Percentiles rank a stretch among this genome's conserved stretches.
These are phyloP conservation scores for Acheta domesticus DNA, from an alignment of 2,888 invertebrate species.

Conservation along the genomic window DNA sequence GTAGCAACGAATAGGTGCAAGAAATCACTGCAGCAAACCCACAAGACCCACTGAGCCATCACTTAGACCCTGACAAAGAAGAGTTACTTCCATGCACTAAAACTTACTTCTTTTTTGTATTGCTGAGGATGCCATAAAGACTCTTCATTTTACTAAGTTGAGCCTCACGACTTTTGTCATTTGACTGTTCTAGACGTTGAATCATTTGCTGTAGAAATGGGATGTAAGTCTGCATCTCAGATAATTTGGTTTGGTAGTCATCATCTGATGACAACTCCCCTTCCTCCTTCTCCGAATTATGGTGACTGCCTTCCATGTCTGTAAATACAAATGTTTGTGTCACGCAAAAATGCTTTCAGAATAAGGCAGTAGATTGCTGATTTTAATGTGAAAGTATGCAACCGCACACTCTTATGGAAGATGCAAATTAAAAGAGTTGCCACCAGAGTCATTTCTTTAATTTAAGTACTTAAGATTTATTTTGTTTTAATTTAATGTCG, in stretches of 20 bases:
- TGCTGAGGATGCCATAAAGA: conserved; percentile 58
- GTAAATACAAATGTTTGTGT: background rate
- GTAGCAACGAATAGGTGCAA: no score
- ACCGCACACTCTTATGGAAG: no score
- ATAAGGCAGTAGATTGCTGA: no score
- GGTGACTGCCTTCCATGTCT: background rate
- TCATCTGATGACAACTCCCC: conserved; percentile 18
- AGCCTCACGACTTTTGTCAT: conserved; percentile 53
- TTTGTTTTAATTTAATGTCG: no score
- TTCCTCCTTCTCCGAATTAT: conserved; percentile 6
- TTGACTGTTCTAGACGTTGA: conserved; percentile 57
- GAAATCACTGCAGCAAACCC: no score
- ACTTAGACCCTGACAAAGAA: no score
- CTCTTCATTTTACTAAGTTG: conserved; percentile 58
- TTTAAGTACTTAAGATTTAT: no score
- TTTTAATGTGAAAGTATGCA: no score
- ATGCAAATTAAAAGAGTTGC: no score
- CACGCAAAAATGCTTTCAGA: background rate
- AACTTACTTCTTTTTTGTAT: conserved; percentile 61
- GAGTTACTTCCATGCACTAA: no score
- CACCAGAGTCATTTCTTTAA: no score
- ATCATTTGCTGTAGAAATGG: conserved; percentile 73
- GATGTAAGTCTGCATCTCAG: conserved; percentile 64
- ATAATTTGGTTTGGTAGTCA: background rate
- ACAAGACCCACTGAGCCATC: no score